Percentiles rank a stretch among this genome's conserved stretches.
phyloP scores from a whole-genome alignment of 1,140 invertebrate species.

The Caenorhabditis tropicalis region DNA sequence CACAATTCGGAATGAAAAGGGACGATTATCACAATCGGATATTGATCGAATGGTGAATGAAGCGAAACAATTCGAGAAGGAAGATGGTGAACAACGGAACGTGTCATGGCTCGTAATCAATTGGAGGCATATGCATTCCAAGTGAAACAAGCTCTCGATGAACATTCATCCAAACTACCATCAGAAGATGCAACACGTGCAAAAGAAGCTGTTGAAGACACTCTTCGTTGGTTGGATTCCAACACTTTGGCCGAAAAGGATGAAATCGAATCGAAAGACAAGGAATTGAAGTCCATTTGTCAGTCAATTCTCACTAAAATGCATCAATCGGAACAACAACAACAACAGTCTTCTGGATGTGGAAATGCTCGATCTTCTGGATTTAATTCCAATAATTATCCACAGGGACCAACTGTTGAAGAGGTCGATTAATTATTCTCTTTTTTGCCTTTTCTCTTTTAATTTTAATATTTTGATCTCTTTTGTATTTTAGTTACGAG shows the following conservation, averaged over 20 bases:
- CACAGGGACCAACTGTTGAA: conserved; percentile 64
- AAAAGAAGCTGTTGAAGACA: conserved; percentile 54
- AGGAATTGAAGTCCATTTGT: conserved; percentile 76
- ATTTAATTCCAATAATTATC: conserved; percentile 44
- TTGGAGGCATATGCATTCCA: conserved; percentile 61
- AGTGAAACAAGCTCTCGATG: conserved; percentile 58
- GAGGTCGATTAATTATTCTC: conserved; percentile 66
- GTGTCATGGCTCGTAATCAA: conserved; percentile 70
- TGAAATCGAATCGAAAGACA: conserved; percentile 72
- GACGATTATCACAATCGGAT: conserved; percentile 73
- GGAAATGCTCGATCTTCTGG: conserved; percentile 1
- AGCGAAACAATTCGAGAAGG: conserved; percentile 76
- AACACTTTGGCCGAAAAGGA: conserved; percentile 75
- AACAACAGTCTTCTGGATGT: conserved; percentile 18
- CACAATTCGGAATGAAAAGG: conserved; percentile 75
- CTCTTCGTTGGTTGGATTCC: conserved; percentile 74
- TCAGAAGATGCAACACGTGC: conserved; percentile 45
- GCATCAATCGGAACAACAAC: conserved; percentile 55
- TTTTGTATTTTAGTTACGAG: background rate
- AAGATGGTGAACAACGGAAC: conserved; percentile 72
- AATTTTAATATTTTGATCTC: too few species aligned
- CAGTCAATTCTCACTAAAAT: conserved; percentile 77
- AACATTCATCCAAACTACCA: conserved; percentile 50
- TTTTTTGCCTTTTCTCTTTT: background rate
- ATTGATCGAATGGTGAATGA: conserved; percentile 75